These are phyloP conservation scores for Myxocyprinus asiaticus DNA, from an alignment of 2,113 vertebrate species.

Conservation along the genomic window DNA sequence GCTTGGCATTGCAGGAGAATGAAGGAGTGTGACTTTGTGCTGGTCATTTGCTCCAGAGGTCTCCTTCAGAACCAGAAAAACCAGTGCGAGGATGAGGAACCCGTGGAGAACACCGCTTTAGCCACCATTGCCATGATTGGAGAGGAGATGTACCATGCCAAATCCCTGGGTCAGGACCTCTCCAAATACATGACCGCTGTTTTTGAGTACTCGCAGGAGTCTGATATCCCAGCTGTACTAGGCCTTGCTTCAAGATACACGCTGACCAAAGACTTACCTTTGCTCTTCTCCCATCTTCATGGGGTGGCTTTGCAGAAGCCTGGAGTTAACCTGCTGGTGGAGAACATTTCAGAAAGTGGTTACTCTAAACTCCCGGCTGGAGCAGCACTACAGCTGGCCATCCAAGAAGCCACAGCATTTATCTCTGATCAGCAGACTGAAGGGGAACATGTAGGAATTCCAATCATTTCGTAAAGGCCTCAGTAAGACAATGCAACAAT, in stretches of 20 bases:
- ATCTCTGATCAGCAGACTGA: constrained; percentile 22
- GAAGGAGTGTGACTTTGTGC: constrained; percentile 71
- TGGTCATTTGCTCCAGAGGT: constrained; percentile 73
- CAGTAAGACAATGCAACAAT: neutral
- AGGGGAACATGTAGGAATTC: neutral
- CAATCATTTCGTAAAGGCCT: neutral
- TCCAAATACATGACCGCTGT: constrained; percentile 75
- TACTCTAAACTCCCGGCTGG: constrained; percentile 66
- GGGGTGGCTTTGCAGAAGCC: constrained; percentile 70
- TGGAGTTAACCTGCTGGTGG: constrained; percentile 66
- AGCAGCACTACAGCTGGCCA: constrained; percentile 65
- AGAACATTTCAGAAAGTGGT: constrained; percentile 67
- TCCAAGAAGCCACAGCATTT: constrained; percentile 59
- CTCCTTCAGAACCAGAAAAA: constrained; percentile 46
- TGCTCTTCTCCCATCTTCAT: constrained; percentile 79
- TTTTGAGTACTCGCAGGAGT: constrained; percentile 72
- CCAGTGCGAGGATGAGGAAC: neutral
- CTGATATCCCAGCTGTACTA: constrained; percentile 69
- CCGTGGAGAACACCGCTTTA: constrained; percentile 24
- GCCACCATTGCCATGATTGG: constrained; percentile 65
- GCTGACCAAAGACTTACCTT: constrained; percentile 66
- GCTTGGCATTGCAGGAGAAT: constrained; percentile 71
- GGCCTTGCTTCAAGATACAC: constrained; percentile 69
- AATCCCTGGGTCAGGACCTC: constrained; percentile 63
- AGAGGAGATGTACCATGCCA: constrained; percentile 69